Conservation (phyloP, 2,888 invertebrate species). For the Diarsia mendica region DNA sequence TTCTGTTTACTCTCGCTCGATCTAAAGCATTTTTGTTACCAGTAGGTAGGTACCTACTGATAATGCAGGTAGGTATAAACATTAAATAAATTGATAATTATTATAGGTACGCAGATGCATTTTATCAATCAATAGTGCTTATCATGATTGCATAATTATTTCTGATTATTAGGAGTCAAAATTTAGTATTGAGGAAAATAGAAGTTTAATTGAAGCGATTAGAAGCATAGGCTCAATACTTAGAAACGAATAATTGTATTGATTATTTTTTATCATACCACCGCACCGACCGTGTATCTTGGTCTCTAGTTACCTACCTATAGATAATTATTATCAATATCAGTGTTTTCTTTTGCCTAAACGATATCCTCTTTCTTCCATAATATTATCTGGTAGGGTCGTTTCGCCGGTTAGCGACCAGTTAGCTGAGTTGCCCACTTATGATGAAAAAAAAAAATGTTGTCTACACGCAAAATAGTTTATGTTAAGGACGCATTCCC, state of each 20-base stretch:
- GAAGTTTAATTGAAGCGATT: neutral
- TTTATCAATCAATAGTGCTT: slow-evolving; percentile 28
- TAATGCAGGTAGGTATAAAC: slow-evolving; percentile 48
- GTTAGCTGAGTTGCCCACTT: too few species aligned
- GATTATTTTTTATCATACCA: neutral
- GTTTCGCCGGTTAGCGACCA: too few species aligned
- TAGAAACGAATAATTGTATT: too few species aligned
- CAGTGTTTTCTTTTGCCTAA: slow-evolving; percentile 4
- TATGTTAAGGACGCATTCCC: too few species aligned
- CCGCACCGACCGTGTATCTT: neutral
- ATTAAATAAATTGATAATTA: slow-evolving; percentile 39
- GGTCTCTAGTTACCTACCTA: neutral
- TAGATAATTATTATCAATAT: neutral
- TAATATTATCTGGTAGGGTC: too few species aligned
- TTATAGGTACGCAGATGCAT: slow-evolving; percentile 13
- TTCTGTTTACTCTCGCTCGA: slow-evolving; percentile 47
- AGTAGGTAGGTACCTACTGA: slow-evolving; percentile 4
- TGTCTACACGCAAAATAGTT: too few species aligned
- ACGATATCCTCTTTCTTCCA: too few species aligned
- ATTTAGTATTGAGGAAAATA: slow-evolving; percentile 5
- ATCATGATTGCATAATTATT: slow-evolving; percentile 13
- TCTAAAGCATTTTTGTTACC: slow-evolving; percentile 54
- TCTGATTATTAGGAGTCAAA: neutral
- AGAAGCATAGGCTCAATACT: neutral
- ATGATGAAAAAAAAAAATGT: too few species aligned